Base-by-base conservation (phyloP, 2,888 invertebrate genomes). In the Patella pellucida region DNA sequence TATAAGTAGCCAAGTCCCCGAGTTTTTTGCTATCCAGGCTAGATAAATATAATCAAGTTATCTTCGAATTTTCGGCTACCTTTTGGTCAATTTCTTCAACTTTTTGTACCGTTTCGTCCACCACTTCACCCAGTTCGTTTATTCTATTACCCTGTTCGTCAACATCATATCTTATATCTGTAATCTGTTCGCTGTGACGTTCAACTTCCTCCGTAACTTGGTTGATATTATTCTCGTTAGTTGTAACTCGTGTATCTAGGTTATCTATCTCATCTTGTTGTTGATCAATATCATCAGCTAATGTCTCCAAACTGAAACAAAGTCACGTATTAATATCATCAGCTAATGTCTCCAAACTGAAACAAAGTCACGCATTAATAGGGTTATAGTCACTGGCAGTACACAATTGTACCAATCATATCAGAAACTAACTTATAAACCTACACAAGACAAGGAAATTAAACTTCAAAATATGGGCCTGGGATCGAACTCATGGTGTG, bases 31-130 rank as follows among this genome's bases (percentile, higher is more conserved):
- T 41, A 41, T 41, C 41, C 41, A 9, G 41, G 41, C 9, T 41
- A 7, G 9, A 41, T 41, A 41, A 41, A 41, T 41, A 9, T 41
- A 41, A 41, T 41, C 41, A 41, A 41, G 7, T 41, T 41, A 7
- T 41, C 1, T 41, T 9, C 41, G 41, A 41, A 41, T 41, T 9
- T 1, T 9, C 9, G 7, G 41, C 41, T 41, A 41, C 41, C 41
- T 41, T 41, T 41, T 41, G 41, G 41, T 41, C 41, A 41, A 41
- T 41, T 7, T 41, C 41, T 41, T 41, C 41, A 67, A 88, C 89
- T 86, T 88, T 89, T 72, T 83, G 81, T 69, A 89, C 89, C 70
- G 89, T 84, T 75, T 87, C 86, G 74, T 87, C 86, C 54, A 86
- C 74, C 27, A 84, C 85, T 41, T 81, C 78, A 68, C 86, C 84